Conservation (phyloP, 2,797 vertebrate genomes). For the Carcharodon carcharias region DNA sequence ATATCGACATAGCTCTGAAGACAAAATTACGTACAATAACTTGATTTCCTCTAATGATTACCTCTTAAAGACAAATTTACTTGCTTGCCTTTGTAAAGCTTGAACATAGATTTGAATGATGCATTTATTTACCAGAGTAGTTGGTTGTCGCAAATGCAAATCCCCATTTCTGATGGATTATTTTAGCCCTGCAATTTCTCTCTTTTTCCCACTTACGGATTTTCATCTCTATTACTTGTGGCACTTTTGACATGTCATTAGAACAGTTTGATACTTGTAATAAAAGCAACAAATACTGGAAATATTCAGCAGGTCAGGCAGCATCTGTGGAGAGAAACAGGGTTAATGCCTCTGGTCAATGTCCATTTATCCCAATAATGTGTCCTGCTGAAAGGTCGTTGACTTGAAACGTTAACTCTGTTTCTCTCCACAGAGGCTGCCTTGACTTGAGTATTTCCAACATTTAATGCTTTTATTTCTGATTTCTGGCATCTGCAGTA, state of each 20-base stretch:
- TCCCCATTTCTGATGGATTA: not conserved
- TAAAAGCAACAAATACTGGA: not conserved
- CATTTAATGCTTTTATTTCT: not conserved
- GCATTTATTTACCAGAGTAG: not conserved
- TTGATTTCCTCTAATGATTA: not conserved
- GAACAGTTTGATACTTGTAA: not conserved
- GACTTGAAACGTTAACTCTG: no score
- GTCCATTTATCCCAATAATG: not conserved
- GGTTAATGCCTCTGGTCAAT: not conserved
- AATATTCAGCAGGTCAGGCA: not conserved
- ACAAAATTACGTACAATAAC: not conserved
- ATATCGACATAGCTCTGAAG: not conserved
- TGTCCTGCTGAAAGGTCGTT: not conserved
- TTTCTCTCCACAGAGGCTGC: not conserved
- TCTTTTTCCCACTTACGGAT: not conserved
- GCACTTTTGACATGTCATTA: not conserved
- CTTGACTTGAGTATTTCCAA: not conserved
- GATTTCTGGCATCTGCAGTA: not conserved
- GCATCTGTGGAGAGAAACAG: not conserved
- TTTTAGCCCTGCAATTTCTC: not conserved
- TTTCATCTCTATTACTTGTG: not conserved
- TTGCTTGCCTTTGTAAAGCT: not conserved
- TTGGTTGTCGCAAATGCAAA: not conserved
- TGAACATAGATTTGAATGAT: not conserved
- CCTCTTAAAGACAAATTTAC: not conserved